Evolutionary conservation across 2,797 vertebrate species (phyloP).

Genomic region (Notolepis coatsorum): DNA sequence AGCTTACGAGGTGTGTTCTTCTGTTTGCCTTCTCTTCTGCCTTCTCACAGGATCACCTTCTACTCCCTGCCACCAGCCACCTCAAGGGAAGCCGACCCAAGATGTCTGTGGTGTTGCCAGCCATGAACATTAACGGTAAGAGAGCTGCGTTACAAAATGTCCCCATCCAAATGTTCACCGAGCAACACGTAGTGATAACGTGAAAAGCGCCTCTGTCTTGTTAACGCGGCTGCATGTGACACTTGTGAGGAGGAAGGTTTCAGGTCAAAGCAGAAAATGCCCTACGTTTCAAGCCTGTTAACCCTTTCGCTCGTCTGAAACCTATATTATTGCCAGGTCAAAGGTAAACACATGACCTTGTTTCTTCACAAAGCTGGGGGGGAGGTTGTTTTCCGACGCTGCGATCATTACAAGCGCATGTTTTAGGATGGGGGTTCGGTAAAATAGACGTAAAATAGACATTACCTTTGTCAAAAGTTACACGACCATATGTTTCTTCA

Average conservation of each 20-base stretch:
- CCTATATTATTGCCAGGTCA: no score
- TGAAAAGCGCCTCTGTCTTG: no score
- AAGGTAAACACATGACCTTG: no score
- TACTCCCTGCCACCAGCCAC: slow-evolving; percentile 94
- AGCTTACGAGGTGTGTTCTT: slow-evolving; percentile 10
- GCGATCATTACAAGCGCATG: no score
- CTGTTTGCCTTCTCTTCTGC: slow-evolving; percentile 40
- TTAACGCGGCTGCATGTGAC: slow-evolving; percentile 31
- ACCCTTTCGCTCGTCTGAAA: no score
- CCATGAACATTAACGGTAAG: slow-evolving; percentile 96
- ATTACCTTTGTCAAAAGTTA: no score
- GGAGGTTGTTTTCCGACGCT: no score
- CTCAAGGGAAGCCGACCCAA: slow-evolving; percentile 97
- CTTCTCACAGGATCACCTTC: slow-evolving; percentile 92
- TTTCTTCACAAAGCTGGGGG: no score
- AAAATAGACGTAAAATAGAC: no score
- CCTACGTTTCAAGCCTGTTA: slow-evolving; percentile 15
- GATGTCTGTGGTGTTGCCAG: slow-evolving; percentile 96
- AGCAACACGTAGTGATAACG: slow-evolving; percentile 23
- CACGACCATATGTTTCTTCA: no score
- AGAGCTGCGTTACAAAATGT: slow-evolving; percentile 67
- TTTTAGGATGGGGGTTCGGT: no score
- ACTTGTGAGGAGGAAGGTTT: slow-evolving; percentile 10
- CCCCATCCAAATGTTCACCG: slow-evolving; percentile 30
- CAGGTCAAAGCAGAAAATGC: slow-evolving; percentile 14